Conservation (phyloP, 2,888 invertebrate species). For the Eledona agricola region DNA sequence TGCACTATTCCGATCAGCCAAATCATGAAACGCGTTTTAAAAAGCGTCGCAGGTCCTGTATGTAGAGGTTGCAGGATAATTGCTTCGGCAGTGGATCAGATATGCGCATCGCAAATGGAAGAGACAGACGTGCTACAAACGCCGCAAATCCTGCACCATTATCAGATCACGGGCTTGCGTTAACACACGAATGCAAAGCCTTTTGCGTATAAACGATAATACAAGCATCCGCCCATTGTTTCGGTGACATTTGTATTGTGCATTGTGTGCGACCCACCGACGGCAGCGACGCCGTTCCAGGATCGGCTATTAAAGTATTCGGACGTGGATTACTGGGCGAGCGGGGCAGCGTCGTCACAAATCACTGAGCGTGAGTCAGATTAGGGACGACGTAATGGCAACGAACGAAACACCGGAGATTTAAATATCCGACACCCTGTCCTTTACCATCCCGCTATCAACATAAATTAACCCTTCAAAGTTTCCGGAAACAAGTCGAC, state of each 20-base stretch:
- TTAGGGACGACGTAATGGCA: conserved; percentile 28
- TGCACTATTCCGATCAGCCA: too few relatives aligned
- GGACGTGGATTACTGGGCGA: conserved; percentile 23
- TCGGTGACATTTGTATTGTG: conserved; percentile 41
- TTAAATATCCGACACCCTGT: conserved; percentile 31
- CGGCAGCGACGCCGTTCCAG: conserved; percentile 18
- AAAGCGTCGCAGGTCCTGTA: too few relatives aligned
- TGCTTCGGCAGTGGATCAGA: conserved; percentile 26
- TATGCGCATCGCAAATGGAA: conserved; percentile 37
- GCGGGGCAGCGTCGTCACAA: conserved; percentile 30
- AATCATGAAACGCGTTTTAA: too few relatives aligned
- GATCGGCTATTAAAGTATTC: conserved; percentile 31
- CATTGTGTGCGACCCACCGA: conserved; percentile 17
- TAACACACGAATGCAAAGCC: conserved; percentile 41
- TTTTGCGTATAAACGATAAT: conserved; percentile 42
- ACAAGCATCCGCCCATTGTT: conserved; percentile 38
- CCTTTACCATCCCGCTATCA: conserved; percentile 31
- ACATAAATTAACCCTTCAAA: conserved; percentile 32
- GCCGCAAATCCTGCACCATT: conserved; percentile 38
- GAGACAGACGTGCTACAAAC: conserved; percentile 34
- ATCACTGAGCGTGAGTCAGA: conserved; percentile 36
- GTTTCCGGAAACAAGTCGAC: conserved; percentile 20
- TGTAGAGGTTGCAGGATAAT: too few relatives aligned
- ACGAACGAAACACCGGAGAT: conserved; percentile 28
- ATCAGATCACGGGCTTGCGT: conserved; percentile 41